Conservation (phyloP, 2,888 invertebrate species). For the Cristatella mucedo region DNA sequence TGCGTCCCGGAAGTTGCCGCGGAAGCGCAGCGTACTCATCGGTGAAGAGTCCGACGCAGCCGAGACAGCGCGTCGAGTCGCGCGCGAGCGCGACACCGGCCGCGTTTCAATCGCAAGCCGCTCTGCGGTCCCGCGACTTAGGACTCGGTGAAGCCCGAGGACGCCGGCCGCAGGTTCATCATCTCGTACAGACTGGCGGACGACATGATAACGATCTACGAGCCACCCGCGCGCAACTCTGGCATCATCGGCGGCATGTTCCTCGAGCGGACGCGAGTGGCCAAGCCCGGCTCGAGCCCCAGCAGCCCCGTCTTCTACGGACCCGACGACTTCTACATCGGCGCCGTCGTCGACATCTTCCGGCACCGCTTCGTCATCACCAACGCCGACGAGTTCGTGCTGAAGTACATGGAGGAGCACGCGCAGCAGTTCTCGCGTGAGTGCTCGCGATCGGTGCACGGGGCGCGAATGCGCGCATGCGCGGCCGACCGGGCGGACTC, state of each 20-base stretch:
- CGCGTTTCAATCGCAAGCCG: no score
- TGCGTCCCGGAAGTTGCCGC: no score
- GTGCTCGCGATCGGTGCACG: slow-evolving; percentile 9
- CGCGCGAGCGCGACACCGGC: no score
- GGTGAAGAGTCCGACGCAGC: no score
- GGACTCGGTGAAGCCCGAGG: slow-evolving; percentile 63
- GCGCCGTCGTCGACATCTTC: slow-evolving; percentile 54
- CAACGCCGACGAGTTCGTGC: slow-evolving; percentile 68
- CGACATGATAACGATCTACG: slow-evolving; percentile 57
- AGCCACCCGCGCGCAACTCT: slow-evolving; percentile 43
- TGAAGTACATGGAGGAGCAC: slow-evolving; percentile 47
- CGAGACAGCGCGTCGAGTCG: no score
- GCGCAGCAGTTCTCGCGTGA: slow-evolving; percentile 33
- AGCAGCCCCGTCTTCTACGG: slow-evolving; percentile 60
- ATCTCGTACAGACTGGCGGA: slow-evolving; percentile 59
- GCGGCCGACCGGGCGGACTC: slow-evolving; percentile 1
- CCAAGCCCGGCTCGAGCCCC: slow-evolving; percentile 49
- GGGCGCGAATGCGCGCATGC: slow-evolving; percentile 2
- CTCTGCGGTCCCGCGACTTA: no score
- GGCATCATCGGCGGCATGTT: slow-evolving; percentile 63
- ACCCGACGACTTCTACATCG: slow-evolving; percentile 62
- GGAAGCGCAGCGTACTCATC: background rate
- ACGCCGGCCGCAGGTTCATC: slow-evolving; percentile 56
- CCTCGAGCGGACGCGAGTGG: slow-evolving; percentile 49
- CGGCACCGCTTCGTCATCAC: slow-evolving; percentile 59